Conservation (phyloP, 2,888 invertebrate genomes). For the Chymomyza amoena region DNA sequence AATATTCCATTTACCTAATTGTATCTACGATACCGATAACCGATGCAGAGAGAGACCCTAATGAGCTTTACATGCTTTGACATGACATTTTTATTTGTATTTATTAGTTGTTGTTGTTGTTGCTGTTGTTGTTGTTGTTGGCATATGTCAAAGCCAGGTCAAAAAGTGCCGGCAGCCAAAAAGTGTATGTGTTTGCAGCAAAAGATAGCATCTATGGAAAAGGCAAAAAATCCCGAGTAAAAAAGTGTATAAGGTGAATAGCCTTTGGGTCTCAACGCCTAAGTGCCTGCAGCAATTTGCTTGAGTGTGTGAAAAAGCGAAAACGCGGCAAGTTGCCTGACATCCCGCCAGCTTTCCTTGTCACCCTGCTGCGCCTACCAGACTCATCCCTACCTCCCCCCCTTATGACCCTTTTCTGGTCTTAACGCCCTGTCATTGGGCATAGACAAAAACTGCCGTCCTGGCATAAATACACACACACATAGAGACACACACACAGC, state of each 20-base stretch:
- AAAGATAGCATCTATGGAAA: constrained; percentile 5
- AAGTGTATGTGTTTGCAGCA: constrained; percentile 23
- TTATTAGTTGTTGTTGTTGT: constrained; percentile 6
- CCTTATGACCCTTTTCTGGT: not conserved
- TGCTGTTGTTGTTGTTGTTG: constrained; percentile 38
- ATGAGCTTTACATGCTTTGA: not conserved
- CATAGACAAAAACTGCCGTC: not conserved
- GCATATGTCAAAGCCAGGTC: constrained; percentile 46
- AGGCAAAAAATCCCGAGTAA: not conserved
- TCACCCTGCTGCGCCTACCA: not conserved
- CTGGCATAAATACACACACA: not conserved
- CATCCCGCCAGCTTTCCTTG: not conserved
- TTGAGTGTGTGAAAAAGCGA: constrained; percentile 1
- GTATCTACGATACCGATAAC: not conserved
- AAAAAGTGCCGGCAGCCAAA: constrained; percentile 46
- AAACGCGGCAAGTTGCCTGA: not conserved
- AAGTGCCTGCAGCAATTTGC: constrained; percentile 6
- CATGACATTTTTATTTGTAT: constrained; percentile 1
- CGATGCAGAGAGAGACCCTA: not conserved
- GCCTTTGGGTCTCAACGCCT: not conserved
- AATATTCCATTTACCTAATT: not conserved
- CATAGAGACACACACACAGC: not conserved
- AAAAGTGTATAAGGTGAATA: not conserved
- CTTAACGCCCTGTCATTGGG: constrained; percentile 1
- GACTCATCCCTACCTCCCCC: not conserved